A percentile compares a stretch with the other conserved stretches of the same genome.
Evolutionary conservation across 2,797 vertebrate species (phyloP).

Genomic region (Xenops minutus): DNA sequence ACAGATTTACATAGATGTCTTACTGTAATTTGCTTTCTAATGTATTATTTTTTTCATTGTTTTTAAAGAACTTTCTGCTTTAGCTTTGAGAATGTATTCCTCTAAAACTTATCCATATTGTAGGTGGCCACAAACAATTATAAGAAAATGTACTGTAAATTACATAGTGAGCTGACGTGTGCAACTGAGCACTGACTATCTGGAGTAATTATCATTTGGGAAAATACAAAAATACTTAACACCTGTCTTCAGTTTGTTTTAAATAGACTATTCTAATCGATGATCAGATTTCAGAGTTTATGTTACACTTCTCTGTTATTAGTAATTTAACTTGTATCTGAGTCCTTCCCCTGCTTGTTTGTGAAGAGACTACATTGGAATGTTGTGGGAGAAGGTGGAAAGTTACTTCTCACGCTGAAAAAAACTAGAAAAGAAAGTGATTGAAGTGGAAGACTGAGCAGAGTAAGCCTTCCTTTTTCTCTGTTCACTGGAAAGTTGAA

Average conservation of each 20-base stretch:
- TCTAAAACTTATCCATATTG: neutral
- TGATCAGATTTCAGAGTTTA: neutral
- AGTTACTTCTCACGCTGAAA: neutral
- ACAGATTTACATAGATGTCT: neutral
- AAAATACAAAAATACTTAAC: neutral
- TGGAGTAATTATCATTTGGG: neutral
- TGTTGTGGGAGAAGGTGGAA: neutral
- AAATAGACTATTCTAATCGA: neutral
- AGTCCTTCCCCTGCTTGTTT: neutral
- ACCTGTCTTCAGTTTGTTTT: neutral
- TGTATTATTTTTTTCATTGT: neutral
- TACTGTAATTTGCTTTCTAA: neutral
- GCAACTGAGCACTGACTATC: neutral
- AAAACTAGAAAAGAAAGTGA: neutral
- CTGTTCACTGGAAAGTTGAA: neutral
- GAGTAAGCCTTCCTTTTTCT: neutral
- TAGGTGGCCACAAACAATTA: neutral
- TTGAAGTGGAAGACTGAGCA: neutral
- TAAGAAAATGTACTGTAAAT: neutral
- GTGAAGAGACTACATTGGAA: neutral
- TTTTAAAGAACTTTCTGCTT: neutral
- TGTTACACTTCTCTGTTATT: neutral
- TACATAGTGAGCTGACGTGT: neutral
- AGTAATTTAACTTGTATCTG: neutral
- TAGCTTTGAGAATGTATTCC: neutral